Base-by-base conservation (phyloP, 2,113 vertebrate species). In the Psettodes erumei region DNA sequence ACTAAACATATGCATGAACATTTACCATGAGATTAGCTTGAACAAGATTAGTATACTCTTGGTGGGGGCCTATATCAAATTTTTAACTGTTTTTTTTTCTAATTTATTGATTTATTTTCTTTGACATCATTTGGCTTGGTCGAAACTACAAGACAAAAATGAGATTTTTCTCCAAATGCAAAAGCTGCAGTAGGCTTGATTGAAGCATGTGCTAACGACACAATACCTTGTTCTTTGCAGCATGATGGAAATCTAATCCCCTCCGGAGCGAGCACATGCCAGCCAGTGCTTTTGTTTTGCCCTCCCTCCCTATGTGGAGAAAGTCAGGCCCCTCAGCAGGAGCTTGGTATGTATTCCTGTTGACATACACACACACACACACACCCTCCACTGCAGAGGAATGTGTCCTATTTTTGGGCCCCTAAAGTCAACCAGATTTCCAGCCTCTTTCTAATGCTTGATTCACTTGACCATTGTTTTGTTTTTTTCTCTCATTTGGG, bases 321-420 rank as follows among this genome's bases (percentile, higher is more conserved):
- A 56, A 86, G 86, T 83, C 82, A 88, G 54, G 65, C 80, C 79
- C 85, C 73, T 83, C 81, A 86, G 81, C 83, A 84, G 78, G 78
- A 81, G 77, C 67, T 71, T 86, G 82, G 87, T 88, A 84, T 84
- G 82, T 80, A 82, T 80, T 86, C 77, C 77, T 86, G 84, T 88
- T 88, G 79, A 89, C 87, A 87, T 42, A 84, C 75, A 81, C 74
- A 86, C 77, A n/a, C n/a, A n/a, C n/a, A n/a, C n/a, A 83, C 82
- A 86, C 77, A 81, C 68, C 67, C 86, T 62, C 59, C 35, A 71
- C 79, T 72, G 67, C 75, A 76, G 63, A 86, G 84, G 89, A 90
- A 90, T 90, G 85, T 76, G 84, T 84, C 84, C 88, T 87, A 82
- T 87, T 87, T 86, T 84, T 60, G 78, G 83, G 85, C 75, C 79